Base-by-base conservation (phyloP, 2,113 vertebrate genomes). In the Vireo altiloquus region DNA sequence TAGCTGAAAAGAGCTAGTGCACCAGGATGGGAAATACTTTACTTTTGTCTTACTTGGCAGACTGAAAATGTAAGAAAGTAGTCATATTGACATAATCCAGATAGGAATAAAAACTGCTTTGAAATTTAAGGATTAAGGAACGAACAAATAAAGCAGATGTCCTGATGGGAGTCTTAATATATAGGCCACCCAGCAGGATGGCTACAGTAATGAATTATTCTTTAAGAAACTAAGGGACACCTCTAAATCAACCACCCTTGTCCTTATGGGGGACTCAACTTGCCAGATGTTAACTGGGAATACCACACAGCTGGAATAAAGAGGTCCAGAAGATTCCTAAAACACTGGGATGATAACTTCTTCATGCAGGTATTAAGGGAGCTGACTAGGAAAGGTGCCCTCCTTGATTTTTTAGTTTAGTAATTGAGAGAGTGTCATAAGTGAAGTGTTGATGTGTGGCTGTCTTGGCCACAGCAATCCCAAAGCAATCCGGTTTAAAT, bases 101-200 rank as follows among this genome's bases (percentile, higher is more conserved):
- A 30, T 6, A 65, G 28, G 27, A 44, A 76, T 85, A 57, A 82
- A 89, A 74, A 54, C 1, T 3, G 1, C 14, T 68, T 89, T 60
- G 35, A 31, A 74, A 66, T 30, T 2, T 70, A 42, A 60, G 28
- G n/a, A 60, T 53, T 68, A 39, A 66, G 24, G 39, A 20, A 47
- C 77, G 74, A 37, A 52, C 37, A 66, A 50, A 65, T 44, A 57
- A 65, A 81, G 15, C 0, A 0, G 52, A 17, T 74, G 33, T 46
- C 0, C 0, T 68, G 4, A 15, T n/a, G 11, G 9, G 24, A 46
- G 11, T 53, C 39, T 66, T 46, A n/a, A n/a, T n/a, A 50, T 66
- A 25, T 21, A 75, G 28, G 13, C 42, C 39, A 60, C 13, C 15
- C 53, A 68, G 20, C 46, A 60, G 9, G 24, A 82, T 40, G 24